These are phyloP conservation scores for Theocolax elegans DNA, from an alignment of 1,140 invertebrate species.

Conservation along the genomic window DNA sequence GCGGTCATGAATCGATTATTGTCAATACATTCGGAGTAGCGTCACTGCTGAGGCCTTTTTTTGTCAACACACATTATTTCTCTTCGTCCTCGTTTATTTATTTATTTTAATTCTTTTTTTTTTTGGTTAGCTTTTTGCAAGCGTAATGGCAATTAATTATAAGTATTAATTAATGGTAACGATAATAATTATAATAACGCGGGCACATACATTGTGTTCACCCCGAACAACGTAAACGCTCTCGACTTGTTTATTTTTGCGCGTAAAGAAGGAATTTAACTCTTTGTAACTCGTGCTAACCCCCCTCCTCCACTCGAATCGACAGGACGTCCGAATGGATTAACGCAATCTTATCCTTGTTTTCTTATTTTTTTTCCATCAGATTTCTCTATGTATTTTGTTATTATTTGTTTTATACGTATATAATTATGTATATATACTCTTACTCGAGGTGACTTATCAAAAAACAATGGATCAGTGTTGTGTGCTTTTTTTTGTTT, in stretches of 20 bases:
- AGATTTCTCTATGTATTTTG: constrained; percentile 46
- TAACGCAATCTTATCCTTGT: too few relatives aligned
- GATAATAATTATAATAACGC: constrained; percentile 21
- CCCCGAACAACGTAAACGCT: background rate
- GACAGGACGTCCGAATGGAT: constrained; percentile 65
- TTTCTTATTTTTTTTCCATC: too few relatives aligned
- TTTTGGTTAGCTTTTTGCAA: constrained; percentile 13
- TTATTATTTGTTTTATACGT: constrained; percentile 47
- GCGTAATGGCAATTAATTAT: constrained; percentile 25
- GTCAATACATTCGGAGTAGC: constrained; percentile 66
- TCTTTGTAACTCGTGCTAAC: constrained; percentile 28
- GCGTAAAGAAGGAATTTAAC: constrained; percentile 24
- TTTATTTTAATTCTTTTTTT: background rate
- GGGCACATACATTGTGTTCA: background rate
- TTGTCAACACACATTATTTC: constrained; percentile 19
- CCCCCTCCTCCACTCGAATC: too few relatives aligned
- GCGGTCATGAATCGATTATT: constrained; percentile 55
- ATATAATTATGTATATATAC: constrained; percentile 14
- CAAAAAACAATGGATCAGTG: constrained; percentile 52
- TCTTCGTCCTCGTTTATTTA: too few relatives aligned
- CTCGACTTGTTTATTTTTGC: constrained; percentile 15
- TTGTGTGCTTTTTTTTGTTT: constrained; percentile 43
- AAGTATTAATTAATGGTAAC: constrained; percentile 23
- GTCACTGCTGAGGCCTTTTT: constrained; percentile 56
- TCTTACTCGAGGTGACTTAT: constrained; percentile 31